phyloP scores from a whole-genome alignment of 2,797 vertebrate genomes.

The Meriones psammophilus region DNA sequence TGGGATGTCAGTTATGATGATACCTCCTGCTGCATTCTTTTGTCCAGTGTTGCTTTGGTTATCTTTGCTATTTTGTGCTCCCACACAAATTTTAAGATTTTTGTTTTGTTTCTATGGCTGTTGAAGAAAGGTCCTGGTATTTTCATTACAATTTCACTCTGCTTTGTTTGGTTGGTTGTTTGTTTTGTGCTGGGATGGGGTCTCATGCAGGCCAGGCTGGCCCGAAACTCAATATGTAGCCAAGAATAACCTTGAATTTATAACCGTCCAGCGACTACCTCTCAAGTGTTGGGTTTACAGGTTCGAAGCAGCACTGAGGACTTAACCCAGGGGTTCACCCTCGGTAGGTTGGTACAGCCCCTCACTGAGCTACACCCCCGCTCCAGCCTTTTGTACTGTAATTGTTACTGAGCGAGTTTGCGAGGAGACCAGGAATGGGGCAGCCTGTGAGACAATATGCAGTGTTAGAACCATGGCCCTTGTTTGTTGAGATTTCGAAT shows the following conservation, averaged over 20 bases:
- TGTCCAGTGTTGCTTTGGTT: neutral
- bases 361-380: neutral
- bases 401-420: constrained; percentile 25
- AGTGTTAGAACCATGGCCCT: constrained; percentile 11
- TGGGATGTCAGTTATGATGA: neutral
- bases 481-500: neutral
- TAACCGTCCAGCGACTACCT: neutral
- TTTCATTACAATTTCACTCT: neutral
- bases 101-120: neutral
- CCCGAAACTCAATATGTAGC: no score
- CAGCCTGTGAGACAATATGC: neutral
- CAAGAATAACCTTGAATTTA: no score
- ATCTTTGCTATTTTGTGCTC: neutral
- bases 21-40: neutral
- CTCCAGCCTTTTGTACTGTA: neutral
- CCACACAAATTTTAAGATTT: neutral
- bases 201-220: neutral
- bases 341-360: no score
- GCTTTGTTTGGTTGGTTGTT: neutral
- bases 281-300: neutral
- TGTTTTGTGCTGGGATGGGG: no score
- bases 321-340: neutral
- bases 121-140: neutral
- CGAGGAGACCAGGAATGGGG: neutral
- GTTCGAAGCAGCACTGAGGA: neutral